phyloP scores from a whole-genome alignment of 1,140 invertebrate species.

The Drosophila azteca region DNA sequence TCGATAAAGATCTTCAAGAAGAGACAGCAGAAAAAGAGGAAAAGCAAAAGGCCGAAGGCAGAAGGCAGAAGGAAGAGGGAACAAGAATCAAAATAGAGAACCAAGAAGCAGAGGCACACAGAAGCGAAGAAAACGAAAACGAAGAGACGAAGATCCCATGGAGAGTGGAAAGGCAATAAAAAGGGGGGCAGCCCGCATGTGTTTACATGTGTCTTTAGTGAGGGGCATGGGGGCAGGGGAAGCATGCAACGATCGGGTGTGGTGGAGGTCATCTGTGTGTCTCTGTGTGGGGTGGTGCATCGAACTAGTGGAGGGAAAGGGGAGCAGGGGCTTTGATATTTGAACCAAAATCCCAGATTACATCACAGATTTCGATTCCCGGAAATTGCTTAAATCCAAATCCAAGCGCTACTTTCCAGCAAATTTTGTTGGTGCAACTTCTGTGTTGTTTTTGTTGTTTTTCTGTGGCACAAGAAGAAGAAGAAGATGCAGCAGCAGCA shows the following conservation, averaged over 20 bases:
- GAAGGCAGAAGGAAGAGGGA: constrained; percentile 24
- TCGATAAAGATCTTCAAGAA: constrained; percentile 31
- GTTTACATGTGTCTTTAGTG: constrained; percentile 37
- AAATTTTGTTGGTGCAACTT: constrained; percentile 14
- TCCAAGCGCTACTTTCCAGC: constrained; percentile 12
- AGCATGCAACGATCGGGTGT: constrained; percentile 12
- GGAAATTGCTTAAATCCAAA: constrained; percentile 17
- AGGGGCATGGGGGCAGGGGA: neutral
- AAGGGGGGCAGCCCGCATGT: constrained; percentile 32
- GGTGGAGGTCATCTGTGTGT: neutral
- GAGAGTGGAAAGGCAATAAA: constrained; percentile 16
- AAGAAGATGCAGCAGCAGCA: neutral
- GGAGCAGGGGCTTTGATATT: neutral
- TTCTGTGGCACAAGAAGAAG: neutral
- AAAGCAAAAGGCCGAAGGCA: neutral
- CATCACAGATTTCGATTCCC: constrained; percentile 31
- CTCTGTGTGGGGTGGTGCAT: constrained; percentile 44
- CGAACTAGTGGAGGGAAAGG: constrained; percentile 35
- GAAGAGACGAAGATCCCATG: constrained; percentile 30
- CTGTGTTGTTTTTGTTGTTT: constrained; percentile 29
- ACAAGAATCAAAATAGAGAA: constrained; percentile 74
- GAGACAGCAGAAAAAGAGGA: constrained; percentile 3
- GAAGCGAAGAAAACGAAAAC: constrained; percentile 15
- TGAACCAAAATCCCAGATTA: neutral
- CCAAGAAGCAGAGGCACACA: constrained; percentile 24